phyloP scores from a whole-genome alignment of 2,888 invertebrate species.

The Tetragonula carbonaria region DNA sequence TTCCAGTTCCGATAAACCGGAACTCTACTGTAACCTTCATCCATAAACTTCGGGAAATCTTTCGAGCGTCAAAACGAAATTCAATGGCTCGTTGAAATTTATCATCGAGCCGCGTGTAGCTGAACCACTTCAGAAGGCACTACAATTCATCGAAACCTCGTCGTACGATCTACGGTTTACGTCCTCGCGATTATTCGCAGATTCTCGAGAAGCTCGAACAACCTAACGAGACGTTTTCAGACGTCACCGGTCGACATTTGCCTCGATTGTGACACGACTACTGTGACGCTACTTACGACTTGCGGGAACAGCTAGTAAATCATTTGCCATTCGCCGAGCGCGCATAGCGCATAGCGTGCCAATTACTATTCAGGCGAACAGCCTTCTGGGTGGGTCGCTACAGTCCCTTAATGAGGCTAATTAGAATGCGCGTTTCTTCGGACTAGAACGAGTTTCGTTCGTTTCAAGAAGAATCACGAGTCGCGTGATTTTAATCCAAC shows the following conservation, averaged over 20 bases:
- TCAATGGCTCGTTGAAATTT: background rate
- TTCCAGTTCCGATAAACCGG: background rate
- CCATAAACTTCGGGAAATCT: background rate
- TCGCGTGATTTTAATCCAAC: background rate
- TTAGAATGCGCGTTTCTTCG: slow-evolving; percentile 38
- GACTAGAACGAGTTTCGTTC: slow-evolving; percentile 9
- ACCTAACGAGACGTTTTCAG: background rate
- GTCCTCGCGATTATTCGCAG: background rate
- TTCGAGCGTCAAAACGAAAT: background rate
- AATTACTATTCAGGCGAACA: slow-evolving; percentile 37
- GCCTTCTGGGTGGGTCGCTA: slow-evolving; percentile 30
- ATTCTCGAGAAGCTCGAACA: background rate
- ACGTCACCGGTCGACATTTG: background rate
- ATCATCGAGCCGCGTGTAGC: background rate
- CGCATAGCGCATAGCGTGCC: slow-evolving; percentile 17
- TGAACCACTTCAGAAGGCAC: background rate
- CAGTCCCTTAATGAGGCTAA: slow-evolving; percentile 42
- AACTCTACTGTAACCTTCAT: background rate
- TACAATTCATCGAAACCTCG: background rate
- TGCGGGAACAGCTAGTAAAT: slow-evolving; percentile 11
- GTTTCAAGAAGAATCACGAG: background rate
- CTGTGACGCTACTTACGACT: background rate
- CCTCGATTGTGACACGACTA: background rate
- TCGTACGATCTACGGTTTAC: background rate
- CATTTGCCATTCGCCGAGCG: slow-evolving; percentile 21